phyloP scores from a whole-genome alignment of 2,888 invertebrate genomes.

The Eristalis pertinax region DNA sequence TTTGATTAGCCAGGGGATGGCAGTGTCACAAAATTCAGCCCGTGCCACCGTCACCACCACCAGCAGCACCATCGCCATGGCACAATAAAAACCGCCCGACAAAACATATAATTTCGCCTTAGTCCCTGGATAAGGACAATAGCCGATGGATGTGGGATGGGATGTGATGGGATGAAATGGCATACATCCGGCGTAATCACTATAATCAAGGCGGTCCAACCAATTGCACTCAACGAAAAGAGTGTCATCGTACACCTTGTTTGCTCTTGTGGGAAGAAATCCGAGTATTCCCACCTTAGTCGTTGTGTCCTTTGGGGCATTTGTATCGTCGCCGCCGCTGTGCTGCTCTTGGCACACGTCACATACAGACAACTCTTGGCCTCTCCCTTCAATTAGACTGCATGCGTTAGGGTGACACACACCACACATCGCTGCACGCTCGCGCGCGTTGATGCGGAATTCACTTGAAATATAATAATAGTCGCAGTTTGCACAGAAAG shows the following conservation, averaged over 20 bases:
- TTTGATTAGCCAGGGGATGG: constrained; percentile 64
- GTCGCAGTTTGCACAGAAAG: constrained; percentile 20
- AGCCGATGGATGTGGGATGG: constrained; percentile 3
- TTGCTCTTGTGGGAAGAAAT: constrained; percentile 67
- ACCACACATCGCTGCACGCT: constrained; percentile 5
- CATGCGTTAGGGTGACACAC: constrained; percentile 44
- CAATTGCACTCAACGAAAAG: constrained; percentile 47
- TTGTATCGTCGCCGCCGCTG: constrained; percentile 9
- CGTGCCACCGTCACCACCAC: no score
- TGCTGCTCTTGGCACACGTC: constrained; percentile 53
- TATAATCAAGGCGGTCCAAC: constrained; percentile 71
- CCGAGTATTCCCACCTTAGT: constrained; percentile 40
- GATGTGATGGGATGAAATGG: constrained; percentile 21
- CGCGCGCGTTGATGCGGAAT: constrained; percentile 60
- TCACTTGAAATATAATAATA: constrained; percentile 56
- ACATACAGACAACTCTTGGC: constrained; percentile 15
- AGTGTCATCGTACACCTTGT: constrained; percentile 67
- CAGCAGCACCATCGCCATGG: no score
- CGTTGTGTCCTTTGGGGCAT: constrained; percentile 55
- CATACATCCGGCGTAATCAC: constrained; percentile 56
- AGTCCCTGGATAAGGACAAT: constrained; percentile 41
- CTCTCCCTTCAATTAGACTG: constrained; percentile 59
- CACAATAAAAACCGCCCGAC: constrained; percentile 49
- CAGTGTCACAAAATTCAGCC: constrained; percentile 51
- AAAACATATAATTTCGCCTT: constrained; percentile 55